These are phyloP conservation scores for Paradoxurus hermaphroditus DNA, from an alignment of 2,113 vertebrate species.

Conservation along the genomic window DNA sequence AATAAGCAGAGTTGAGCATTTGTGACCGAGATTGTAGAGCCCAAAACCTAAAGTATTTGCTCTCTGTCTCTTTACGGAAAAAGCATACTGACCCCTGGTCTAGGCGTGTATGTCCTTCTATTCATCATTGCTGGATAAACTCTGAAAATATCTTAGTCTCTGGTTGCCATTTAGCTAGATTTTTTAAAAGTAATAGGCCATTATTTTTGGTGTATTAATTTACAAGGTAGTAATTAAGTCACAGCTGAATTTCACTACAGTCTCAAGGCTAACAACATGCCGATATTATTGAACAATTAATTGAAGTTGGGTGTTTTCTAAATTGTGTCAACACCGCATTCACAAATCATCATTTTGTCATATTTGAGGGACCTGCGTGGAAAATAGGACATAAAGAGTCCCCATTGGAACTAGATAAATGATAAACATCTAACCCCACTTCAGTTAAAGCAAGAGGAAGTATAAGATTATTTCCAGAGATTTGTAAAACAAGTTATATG, in stretches of 20 bases:
- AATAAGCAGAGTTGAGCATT: not conserved
- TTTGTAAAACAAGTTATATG: not conserved
- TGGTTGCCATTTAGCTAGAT: not conserved
- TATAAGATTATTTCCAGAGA: not conserved
- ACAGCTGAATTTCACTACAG: not conserved
- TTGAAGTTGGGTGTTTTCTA: not conserved
- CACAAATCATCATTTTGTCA: not conserved
- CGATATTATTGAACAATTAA: not conserved
- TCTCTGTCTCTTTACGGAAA: not conserved
- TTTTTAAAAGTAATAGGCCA: not conserved
- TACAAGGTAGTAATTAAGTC: not conserved
- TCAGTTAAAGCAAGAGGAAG: not conserved
- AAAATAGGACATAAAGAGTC: not conserved
- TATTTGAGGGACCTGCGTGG: not conserved
- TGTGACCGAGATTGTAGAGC: not conserved
- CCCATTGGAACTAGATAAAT: not conserved
- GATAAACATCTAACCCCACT: not conserved
- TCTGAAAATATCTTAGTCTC: not conserved
- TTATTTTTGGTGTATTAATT: not conserved
- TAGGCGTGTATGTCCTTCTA: not conserved
- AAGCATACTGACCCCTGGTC: not conserved
- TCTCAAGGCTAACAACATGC: not conserved
- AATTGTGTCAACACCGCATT: not conserved
- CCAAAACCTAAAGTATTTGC: not conserved
- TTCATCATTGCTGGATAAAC: not conserved